These are phyloP conservation scores for Cancer borealis DNA, from an alignment of 2,888 invertebrate species.

Conservation along the genomic window DNA sequence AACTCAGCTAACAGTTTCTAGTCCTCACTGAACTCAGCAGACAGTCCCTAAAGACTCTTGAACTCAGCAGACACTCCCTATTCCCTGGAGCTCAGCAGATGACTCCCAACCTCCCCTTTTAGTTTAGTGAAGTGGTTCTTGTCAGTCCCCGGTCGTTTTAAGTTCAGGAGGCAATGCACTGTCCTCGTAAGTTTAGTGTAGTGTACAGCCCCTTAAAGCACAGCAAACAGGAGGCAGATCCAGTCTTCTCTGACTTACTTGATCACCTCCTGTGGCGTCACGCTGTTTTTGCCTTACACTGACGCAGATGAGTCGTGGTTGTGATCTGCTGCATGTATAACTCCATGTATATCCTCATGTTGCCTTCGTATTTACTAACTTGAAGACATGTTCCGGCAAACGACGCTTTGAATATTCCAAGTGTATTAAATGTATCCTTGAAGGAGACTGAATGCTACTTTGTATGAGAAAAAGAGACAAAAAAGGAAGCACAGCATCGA, in stretches of 20 bases:
- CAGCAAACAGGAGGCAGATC: not conserved
- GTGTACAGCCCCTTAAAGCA: not conserved
- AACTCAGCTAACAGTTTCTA: not conserved
- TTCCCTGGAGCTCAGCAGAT: not conserved
- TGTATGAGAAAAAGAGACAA: too few species aligned
- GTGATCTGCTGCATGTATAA: not conserved
- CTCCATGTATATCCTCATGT: not conserved
- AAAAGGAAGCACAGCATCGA: too few species aligned
- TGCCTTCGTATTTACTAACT: not conserved
- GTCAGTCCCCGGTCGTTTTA: not conserved
- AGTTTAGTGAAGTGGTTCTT: too few species aligned
- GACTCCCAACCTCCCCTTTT: not conserved
- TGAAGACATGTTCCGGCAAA: too few species aligned
- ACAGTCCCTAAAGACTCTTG: not conserved
- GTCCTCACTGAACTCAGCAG: not conserved
- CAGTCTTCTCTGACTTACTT: not conserved
- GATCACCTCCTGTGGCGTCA: not conserved
- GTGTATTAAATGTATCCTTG: too few species aligned
- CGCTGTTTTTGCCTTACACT: not conserved
- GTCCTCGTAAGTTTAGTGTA: not conserved
- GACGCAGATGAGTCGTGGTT: not conserved
- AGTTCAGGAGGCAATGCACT: not conserved
- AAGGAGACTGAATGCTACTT: too few species aligned
- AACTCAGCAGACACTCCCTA: not conserved
- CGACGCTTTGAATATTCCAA: too few species aligned